Base-by-base conservation (phyloP, 2,113 vertebrate species). In the Poeciliopsis occidentalis region DNA sequence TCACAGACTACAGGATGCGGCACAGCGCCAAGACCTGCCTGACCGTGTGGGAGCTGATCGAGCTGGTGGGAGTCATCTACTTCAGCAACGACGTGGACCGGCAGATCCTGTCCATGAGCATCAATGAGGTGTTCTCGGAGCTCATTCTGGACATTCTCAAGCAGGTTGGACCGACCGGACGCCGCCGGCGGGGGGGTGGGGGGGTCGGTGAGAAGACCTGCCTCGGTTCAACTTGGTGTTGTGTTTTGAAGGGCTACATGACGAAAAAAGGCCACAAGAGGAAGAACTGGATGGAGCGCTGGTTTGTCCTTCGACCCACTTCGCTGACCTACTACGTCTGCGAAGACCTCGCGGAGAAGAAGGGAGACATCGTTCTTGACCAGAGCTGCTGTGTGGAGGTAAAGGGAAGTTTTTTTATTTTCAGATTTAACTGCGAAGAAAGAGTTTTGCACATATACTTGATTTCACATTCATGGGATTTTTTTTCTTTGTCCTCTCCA, bases 241-340 rank as follows among this genome's bases (percentile, higher is more conserved):
- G 29, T 82, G 69, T 92, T 83, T 89, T 75, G 1, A 85, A 99
- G 98, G 98, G 96, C 64, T 99, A 99, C 83, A 94, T 99, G 96
- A 92, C 96, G 94, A 99, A 99, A 88, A 99, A 98, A 84, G 97
- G 98, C 54, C 97, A 98, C 84, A 96, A 88, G 87, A 94, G 97
- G 92, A 99, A 99, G 95, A 99, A 98, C 44, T 99, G 98, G 97
- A 98, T 94, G 0, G 98, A 99, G 84, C 95, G 97, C 65, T 99
- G 98, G 98, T 99, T 99, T 91, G 92, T 99, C 60, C 94, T 99
- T 54, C 95, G 94, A 68, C 96, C 96, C 79, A 95, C 81, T 70
- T 80, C 93, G 13, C 94, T 99, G 85, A 96, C 96, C 0, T 99
- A 99, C 79, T 99, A 97, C 26, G 85, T 94, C 72, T 92, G 95